phyloP scores from a whole-genome alignment of 2,888 invertebrate species.

The Pollenia angustigena region DNA sequence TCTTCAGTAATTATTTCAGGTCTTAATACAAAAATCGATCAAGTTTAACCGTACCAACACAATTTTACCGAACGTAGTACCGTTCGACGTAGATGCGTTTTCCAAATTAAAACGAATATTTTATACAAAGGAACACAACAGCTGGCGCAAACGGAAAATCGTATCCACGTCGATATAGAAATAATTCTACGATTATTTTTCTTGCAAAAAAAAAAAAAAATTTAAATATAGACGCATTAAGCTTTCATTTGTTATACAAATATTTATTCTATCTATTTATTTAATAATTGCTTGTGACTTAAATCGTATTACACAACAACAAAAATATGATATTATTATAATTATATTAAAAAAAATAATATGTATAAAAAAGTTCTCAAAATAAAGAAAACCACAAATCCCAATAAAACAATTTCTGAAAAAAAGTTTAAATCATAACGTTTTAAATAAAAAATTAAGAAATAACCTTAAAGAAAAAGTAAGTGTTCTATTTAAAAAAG shows the following conservation, averaged over 20 bases:
- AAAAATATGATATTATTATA: conserved; percentile 26
- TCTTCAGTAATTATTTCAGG: too few relatives aligned
- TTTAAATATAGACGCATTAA: neutral
- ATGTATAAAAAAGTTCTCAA: neutral
- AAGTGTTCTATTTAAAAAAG: neutral
- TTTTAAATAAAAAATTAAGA: neutral
- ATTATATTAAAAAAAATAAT: conserved; percentile 11
- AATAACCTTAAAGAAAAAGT: neutral
- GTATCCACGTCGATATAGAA: too few relatives aligned
- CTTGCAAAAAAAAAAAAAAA: too few relatives aligned
- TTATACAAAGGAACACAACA: too few relatives aligned
- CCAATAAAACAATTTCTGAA: conserved; percentile 43
- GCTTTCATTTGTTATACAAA: conserved; percentile 8
- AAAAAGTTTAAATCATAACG: conserved; percentile 22
- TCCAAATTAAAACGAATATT: too few relatives aligned
- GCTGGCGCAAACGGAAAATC: too few relatives aligned
- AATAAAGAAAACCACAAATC: conserved; percentile 2
- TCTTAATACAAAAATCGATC: too few relatives aligned
- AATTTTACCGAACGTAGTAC: too few relatives aligned
- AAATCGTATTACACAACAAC: conserved; percentile 25
- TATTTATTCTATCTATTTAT: neutral
- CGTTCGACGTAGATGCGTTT: too few relatives aligned
- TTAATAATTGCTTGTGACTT: conserved; percentile 52
- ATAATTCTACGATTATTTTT: too few relatives aligned
- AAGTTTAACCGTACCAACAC: too few relatives aligned